Evolutionary conservation across 2,797 vertebrate genomes (phyloP).

Genomic region (Rhabdomys pumilio): DNA sequence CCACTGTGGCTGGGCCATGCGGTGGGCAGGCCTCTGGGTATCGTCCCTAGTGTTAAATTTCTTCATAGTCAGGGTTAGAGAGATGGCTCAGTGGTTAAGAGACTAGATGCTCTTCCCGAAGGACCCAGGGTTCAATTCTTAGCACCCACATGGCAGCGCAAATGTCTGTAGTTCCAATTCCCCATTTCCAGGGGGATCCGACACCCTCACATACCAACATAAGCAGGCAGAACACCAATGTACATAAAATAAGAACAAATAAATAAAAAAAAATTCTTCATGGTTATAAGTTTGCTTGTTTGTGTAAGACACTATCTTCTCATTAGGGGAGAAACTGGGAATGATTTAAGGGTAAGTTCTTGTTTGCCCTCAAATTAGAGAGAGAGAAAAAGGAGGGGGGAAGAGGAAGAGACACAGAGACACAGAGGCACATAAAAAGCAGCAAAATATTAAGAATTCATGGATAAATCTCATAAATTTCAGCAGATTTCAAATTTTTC

Average conservation of each 20-base stretch:
- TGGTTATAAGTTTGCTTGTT: neutral
- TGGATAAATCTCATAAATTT: neutral
- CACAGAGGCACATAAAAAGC: neutral
- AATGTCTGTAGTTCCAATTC: neutral
- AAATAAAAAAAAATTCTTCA: neutral
- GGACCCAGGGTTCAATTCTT: neutral
- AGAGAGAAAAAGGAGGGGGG: neutral
- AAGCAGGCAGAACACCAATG: neutral
- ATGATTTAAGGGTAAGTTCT: neutral
- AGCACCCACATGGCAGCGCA: neutral
- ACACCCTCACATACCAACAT: neutral
- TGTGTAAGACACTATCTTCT: neutral
- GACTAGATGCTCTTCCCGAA: neutral
- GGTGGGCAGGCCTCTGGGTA: neutral
- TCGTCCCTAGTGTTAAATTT: neutral
- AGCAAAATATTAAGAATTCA: neutral
- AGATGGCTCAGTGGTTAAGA: neutral
- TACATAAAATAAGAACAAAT: neutral
- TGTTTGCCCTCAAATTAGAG: neutral
- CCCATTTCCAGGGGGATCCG: neutral
- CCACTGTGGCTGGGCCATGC: neutral
- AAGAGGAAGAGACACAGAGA: neutral
- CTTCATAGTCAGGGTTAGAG: neutral
- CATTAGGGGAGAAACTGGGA: neutral
- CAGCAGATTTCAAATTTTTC: conserved; percentile 24